Evolutionary conservation across 2,888 invertebrate species (phyloP).

Genomic region (Andrena fulva): DNA sequence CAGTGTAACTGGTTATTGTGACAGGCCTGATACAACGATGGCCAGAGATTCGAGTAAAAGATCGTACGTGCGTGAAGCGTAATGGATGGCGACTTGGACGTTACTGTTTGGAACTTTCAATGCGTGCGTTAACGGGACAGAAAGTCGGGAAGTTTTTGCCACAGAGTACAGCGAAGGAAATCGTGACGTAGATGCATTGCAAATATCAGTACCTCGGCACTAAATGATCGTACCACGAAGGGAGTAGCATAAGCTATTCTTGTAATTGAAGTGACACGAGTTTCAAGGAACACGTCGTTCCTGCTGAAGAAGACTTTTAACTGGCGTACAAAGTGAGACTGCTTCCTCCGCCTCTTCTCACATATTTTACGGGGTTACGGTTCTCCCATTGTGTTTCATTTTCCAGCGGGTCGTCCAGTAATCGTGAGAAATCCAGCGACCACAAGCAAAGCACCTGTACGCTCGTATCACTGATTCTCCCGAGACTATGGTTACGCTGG

Average conservation of each 20-base stretch:
- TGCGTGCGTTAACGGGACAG: background rate
- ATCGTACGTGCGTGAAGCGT: conserved; percentile 21
- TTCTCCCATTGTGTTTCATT: conserved; percentile 61
- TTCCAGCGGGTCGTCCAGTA: conserved; percentile 64
- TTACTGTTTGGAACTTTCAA: background rate
- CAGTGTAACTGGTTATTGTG: background rate
- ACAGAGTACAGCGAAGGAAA: too few relatives aligned
- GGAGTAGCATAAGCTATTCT: background rate
- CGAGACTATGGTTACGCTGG: conserved; percentile 65
- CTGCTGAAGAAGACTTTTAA: conserved; percentile 22
- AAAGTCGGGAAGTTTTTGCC: background rate
- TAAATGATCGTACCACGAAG: too few relatives aligned
- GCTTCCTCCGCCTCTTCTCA: conserved; percentile 54
- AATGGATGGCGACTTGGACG: background rate
- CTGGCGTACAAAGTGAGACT: conserved; percentile 33
- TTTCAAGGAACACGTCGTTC: conserved; percentile 5
- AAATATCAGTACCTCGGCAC: background rate
- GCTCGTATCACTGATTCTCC: conserved; percentile 54
- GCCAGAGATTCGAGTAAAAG: background rate
- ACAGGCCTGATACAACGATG: conserved; percentile 21
- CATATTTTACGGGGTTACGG: conserved; percentile 52
- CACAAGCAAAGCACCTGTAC: conserved; percentile 23
- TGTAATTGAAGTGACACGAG: background rate
- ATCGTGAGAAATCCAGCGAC: conserved; percentile 67
- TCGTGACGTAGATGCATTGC: background rate